Conservation (phyloP, 1,140 invertebrate genomes). For the Drosophila paulistorum region DNA sequence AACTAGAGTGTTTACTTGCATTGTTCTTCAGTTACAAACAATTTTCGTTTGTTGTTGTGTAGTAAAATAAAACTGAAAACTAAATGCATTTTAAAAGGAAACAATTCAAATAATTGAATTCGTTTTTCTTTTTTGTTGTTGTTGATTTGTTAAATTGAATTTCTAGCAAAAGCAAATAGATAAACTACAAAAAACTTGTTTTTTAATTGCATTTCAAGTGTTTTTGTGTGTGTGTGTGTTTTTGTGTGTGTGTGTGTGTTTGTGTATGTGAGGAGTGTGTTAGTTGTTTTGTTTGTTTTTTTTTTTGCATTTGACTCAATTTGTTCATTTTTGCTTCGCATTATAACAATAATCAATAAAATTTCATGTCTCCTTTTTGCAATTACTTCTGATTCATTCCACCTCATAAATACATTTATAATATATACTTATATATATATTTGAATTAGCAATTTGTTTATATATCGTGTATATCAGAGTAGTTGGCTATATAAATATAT, state of each 20-base stretch:
- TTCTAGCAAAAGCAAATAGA: slow-evolving; percentile 33
- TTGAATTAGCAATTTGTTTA: slow-evolving; percentile 61
- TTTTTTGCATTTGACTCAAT: slow-evolving; percentile 38
- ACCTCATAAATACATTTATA: slow-evolving; percentile 18
- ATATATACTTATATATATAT: slow-evolving; percentile 34
- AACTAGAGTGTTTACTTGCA: slow-evolving; percentile 53
- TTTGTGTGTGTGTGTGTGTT: slow-evolving; percentile 26
- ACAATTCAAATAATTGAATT: slow-evolving; percentile 32
- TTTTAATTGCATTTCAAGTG: slow-evolving; percentile 36
- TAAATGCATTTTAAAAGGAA: slow-evolving; percentile 62
- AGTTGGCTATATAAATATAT: slow-evolving; percentile 39
- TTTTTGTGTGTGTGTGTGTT: slow-evolving; percentile 18
- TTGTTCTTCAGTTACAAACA: not conserved
- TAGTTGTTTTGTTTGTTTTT: not conserved
- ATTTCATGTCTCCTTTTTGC: slow-evolving; percentile 72
- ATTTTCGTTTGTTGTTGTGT: slow-evolving; percentile 31
- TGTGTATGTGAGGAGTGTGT: too few relatives aligned
- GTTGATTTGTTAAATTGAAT: not conserved
- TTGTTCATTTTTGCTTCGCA: slow-evolving; percentile 70
- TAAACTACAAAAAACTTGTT: slow-evolving; percentile 23
- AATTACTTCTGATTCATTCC: slow-evolving; percentile 57
- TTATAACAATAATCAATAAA: slow-evolving; percentile 81
- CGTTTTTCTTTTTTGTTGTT: slow-evolving; percentile 20
- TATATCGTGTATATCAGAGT: slow-evolving; percentile 29
- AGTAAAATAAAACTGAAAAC: slow-evolving; percentile 40